Base-by-base conservation (phyloP, 2,113 vertebrate genomes). In the Platysteira castanea region DNA sequence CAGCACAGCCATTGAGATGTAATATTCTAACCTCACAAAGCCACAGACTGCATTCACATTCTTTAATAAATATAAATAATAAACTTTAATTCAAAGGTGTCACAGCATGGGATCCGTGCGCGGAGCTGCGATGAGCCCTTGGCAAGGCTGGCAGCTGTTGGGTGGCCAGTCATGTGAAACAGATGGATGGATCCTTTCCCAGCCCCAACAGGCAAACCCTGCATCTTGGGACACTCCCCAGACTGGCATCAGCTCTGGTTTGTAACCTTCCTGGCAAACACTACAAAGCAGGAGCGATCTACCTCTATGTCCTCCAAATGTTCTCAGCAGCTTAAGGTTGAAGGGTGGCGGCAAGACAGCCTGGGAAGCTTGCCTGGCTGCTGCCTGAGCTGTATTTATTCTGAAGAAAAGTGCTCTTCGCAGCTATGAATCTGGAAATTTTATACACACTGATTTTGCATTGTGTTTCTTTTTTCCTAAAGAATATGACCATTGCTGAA, bases 81-180 rank as follows among this genome's bases (percentile, higher is more conserved):
- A 53, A 81, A 41, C 18, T 53, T 74, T 31, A 27, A 49, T 63
- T 54, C 10, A 27, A 77, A 87, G 82, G 56, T 56, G 47, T 11
- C 1, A 0, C 50, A 56, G 13, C 19, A 28, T 0, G 2, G 46
- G 54, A 14, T 22, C 22, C 0, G 0, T 16, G 59, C 0, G 0
- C 0, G 1, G 37, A 64, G 68, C 37, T 63, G 68, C 8, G 14
- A 19, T 15, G 39, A 50, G 7, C 50, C 61, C 87, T 46, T 56
- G 8, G 46, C 83, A 53, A 49, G 83, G 23, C 65, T 24, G 60
- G 67, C 8, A 15, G 61, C 47, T 20, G 9, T 41, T 41, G 18
- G n/a, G 46, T 42, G 35, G 23, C 23, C 6, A 4, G 13, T 42
- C 27, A 37, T 1, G 31, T 0, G 4, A 64, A 87, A 60, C 1